Percentiles rank a stretch among this genome's conserved stretches.
Conservation (phyloP, 2,888 invertebrate species). For the Idaea straminata region DNA sequence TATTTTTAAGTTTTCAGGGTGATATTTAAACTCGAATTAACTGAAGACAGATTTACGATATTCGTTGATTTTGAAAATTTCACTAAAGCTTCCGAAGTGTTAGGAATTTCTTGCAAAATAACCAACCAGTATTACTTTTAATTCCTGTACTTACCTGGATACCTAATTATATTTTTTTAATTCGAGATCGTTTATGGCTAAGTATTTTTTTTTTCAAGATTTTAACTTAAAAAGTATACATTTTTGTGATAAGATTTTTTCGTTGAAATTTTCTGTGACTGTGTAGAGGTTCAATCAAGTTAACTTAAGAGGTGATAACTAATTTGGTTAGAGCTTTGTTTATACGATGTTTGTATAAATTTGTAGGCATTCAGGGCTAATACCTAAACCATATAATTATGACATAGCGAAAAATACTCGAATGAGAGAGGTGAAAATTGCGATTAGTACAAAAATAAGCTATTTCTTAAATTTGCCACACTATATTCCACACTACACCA, state of each 20-base stretch:
- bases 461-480: background rate
- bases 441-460: background rate
- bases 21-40: background rate
- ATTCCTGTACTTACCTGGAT: background rate
- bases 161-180: background rate
- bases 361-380: background rate
- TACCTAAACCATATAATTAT: background rate
- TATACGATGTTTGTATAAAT: background rate
- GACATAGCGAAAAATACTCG: background rate
- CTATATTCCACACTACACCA: background rate
- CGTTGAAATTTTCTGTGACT: too few species aligned
- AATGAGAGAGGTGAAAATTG: background rate
- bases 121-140: background rate
- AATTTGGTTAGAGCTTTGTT: too few species aligned
- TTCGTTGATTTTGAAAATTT: background rate
- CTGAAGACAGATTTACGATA: background rate
- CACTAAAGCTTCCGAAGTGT: background rate
- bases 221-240: too few species aligned
- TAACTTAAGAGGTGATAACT: too few species aligned
- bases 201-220: too few species aligned
- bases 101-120: too few species aligned
- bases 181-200: background rate
- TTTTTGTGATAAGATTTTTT: too few species aligned
- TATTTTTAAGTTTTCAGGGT: too few species aligned
- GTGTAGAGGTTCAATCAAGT: too few species aligned